Evolutionary conservation across 2,797 vertebrate species (phyloP), one percentile per base, ranked within the genome.

Genomic region (Hydrocynus forskahlii): DNA sequence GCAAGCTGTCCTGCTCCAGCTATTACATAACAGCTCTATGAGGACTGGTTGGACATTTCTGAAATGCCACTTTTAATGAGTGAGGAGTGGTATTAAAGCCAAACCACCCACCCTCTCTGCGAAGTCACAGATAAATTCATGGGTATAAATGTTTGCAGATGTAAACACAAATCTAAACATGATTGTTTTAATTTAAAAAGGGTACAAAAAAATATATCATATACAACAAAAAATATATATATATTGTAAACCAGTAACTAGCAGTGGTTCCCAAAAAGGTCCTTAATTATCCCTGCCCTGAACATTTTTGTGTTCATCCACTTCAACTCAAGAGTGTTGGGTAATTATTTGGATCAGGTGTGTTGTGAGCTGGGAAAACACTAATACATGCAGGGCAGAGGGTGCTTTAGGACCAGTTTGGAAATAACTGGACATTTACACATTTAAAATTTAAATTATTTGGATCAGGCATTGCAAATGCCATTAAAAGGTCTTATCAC

Each of bases 21-120:
- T 45, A 76, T 79, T 76, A 71, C 70, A 75, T 80, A 75, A 84
- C 80, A 67, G 68, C 21, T 75, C 35, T 7, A 10, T 81, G 64
- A 29, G 13, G 59, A 59, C 38, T 83, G 68, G 62, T 76, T 54
- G 10, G 62, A 83, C 62, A 88, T 86, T 75, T 63, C 19, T 80
- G 75, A 82, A 87, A 91, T 88, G 83, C 83, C 84, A 89, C 59
- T 57, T 84, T 79, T 86, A 83, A 88, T 78, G 78, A 84, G 79
- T 16, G 78, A 79, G 80, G 76, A 78, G 71, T 64, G 45, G 38
- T 54, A 75, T 25, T 21, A 71, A 52, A n/a, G 14, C 29, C 62
- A 25, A 2, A 57, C n/a, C 17, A 16, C 16, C 21, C 5, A n/a
- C 12, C 23, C 48, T 23, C 1, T 1, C n/a, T 9, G 2, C 23